Evolutionary conservation across 2,797 vertebrate genomes (phyloP), one percentile per base, ranked within the genome.

Genomic region (Columba guinea): DNA sequence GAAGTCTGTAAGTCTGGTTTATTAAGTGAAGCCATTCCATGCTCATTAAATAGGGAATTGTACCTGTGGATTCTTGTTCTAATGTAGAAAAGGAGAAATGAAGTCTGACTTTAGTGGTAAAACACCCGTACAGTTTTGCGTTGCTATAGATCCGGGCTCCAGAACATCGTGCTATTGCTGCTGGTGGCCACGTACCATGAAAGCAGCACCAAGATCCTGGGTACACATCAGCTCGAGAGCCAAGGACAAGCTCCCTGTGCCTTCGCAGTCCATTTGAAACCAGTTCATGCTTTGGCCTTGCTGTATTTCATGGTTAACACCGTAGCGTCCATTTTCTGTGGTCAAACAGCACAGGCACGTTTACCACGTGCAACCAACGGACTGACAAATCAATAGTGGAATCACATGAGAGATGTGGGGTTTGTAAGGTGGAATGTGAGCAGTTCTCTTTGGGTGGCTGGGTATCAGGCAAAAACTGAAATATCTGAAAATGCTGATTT

Each of bases 11-110:
- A 58, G 53, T 49, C 39, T 63, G 49, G 2, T 37, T 71, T 24
- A 6, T 11, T 28, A 34, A 9, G 37, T 23, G 60, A 34, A 81
- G n/a, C 27, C 19, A 17, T 52, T 60, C 53, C 74, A 59, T 9
- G 6, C 9, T 48, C 30, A 4, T 7, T 16, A 17, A 73, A 5
- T 1, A 23, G 28, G 53, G 69, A 84, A 22, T 13, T 67, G 51
- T 32, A 15, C n/a, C 32, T 5, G 0, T 8, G 58, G 28, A 11
- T 56, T 77, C 55, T 30, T 22, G 41, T 35, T n/a, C 4, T 0
- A 37, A 9, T 4, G 18, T 4, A 37, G 49, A 4, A 35, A 55
- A 79, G 44, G 39, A 56, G 74, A 48, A 55, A 7, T 4, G 37
- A 51, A n/a, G 28, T 16, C 52, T 51, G 81, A 49, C 10, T 34